Evolutionary conservation across 2,888 invertebrate genomes (phyloP).

Genomic region (Rotaria socialis): DNA sequence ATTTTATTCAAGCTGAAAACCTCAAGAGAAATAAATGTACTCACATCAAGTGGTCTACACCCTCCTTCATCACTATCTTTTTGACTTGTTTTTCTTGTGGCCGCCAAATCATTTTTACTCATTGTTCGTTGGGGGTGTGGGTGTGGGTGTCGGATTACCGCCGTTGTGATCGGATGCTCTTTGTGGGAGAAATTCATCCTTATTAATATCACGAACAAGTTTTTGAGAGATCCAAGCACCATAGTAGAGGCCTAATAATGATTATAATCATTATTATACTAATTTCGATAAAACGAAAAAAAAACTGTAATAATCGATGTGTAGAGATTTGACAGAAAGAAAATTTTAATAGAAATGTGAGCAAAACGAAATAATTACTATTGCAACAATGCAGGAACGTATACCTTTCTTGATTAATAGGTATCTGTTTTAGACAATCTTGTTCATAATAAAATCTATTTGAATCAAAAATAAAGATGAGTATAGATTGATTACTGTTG

Average conservation of each 20-base stretch:
- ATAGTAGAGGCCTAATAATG: background rate
- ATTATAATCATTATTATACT: background rate
- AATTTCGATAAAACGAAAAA: no score
- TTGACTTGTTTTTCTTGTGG: background rate
- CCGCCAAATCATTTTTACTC: background rate
- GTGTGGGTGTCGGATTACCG: background rate
- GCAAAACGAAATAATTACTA: no score
- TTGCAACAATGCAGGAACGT: no score
- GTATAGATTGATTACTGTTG: no score
- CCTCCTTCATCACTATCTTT: background rate
- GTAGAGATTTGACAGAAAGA: no score
- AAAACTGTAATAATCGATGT: no score
- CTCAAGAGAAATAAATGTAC: background rate
- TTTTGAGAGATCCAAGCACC: constrained; percentile 27
- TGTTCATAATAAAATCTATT: no score
- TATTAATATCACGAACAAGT: background rate
- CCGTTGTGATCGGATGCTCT: background rate
- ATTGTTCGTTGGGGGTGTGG: background rate
- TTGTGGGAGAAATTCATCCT: background rate
- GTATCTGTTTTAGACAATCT: no score
- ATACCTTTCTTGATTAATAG: no score
- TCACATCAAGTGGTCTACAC: background rate
- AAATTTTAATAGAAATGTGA: background rate
- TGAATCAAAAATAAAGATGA: no score
- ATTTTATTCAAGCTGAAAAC: no score